phyloP scores from a whole-genome alignment of 2,888 invertebrate species.

The Cactoblastis cactorum region DNA sequence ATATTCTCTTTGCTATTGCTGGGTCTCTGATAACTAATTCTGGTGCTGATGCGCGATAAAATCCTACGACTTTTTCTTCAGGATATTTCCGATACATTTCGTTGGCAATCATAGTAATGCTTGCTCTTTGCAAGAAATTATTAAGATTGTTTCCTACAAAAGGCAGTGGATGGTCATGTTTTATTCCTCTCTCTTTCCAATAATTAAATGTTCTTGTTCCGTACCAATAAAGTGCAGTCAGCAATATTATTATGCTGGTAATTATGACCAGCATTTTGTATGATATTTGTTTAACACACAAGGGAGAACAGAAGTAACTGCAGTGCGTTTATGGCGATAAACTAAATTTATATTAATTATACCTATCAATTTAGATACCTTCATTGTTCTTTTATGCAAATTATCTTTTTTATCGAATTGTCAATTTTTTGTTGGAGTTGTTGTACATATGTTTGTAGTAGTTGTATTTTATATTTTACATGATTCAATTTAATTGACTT shows the following conservation, averaged over 20 bases:
- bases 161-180: conserved; percentile 56
- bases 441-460: too few species aligned
- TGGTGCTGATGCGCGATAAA: conserved; percentile 47
- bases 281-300: conserved; percentile 15
- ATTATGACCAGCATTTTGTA: conserved; percentile 35
- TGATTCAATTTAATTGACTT: too few species aligned
- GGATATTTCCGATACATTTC: conserved; percentile 55
- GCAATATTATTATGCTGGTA: conserved; percentile 24
- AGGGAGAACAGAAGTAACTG: too few species aligned
- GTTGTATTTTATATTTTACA: too few species aligned
- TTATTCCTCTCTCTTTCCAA: conserved; percentile 57
- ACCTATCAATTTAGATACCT: too few species aligned
- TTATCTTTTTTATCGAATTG: too few species aligned
- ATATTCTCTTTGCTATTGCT: conserved; percentile 54
- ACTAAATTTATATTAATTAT: too few species aligned
- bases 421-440: too few species aligned
- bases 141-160: conserved; percentile 52
- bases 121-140: conserved; percentile 49
- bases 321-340: too few species aligned
- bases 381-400: too few species aligned
- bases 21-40: conserved; percentile 63
- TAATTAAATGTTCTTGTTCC: conserved; percentile 51
- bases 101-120: conserved; percentile 54
- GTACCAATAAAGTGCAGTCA: conserved; percentile 44
- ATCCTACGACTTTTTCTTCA: conserved; percentile 60